phyloP scores from a whole-genome alignment of 2,797 vertebrate species.

The Artibeus lituratus region DNA sequence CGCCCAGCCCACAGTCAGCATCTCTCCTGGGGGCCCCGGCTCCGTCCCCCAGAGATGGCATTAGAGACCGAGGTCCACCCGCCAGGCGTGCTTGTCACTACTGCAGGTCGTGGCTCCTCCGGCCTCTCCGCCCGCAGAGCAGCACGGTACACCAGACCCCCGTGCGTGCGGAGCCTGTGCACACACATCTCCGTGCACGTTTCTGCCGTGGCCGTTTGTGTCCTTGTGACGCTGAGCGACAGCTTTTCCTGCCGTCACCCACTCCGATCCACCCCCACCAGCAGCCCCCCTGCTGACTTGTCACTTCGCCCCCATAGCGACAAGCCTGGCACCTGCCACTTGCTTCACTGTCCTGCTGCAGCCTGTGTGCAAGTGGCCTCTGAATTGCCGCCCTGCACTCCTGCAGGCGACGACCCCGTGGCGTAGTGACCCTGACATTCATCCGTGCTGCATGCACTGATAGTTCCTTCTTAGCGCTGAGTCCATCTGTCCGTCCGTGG shows the following conservation, averaged over 20 bases:
- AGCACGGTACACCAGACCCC: fast-evolving
- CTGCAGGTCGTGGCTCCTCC: fast-evolving
- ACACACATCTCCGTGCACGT: fast-evolving
- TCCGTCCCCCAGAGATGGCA: fast-evolving
- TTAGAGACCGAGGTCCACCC: neutral
- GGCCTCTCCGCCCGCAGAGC: neutral
- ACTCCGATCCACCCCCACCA: neutral
- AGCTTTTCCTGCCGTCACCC: fast-evolving
- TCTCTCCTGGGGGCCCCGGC: neutral
- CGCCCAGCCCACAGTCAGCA: fast-evolving
- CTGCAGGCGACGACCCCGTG: fast-evolving
- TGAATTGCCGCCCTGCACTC: fast-evolving
- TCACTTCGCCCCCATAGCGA: neutral
- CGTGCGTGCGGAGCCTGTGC: fast-evolving
- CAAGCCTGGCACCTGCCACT: neutral
- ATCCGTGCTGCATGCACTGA: fast-evolving
- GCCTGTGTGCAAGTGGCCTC: fast-evolving
- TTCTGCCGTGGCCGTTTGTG: fast-evolving
- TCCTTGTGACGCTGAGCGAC: fast-evolving
- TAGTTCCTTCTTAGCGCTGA: fast-evolving
- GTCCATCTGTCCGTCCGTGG: fast-evolving
- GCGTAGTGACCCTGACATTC: fast-evolving
- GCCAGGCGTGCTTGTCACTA: fast-evolving
- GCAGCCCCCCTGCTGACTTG: neutral
- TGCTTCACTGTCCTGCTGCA: fast-evolving